These are phyloP conservation scores for Hemitrygon akajei DNA, from an alignment of 2,797 vertebrate genomes.

Conservation along the genomic window DNA sequence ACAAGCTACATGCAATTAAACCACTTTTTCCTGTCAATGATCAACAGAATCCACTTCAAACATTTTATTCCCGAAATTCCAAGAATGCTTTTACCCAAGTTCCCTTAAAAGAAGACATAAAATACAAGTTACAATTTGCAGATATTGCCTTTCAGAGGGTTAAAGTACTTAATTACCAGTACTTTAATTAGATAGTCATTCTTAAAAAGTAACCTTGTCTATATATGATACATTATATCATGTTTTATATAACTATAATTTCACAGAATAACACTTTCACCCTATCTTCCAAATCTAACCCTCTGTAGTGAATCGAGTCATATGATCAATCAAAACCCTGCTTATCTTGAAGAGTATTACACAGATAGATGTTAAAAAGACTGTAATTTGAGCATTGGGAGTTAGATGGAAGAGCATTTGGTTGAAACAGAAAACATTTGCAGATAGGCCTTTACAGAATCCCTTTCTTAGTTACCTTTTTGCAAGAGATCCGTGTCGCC, in stretches of 20 bases:
- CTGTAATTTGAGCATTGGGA: not conserved
- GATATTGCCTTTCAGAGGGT: not conserved
- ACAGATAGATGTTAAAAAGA: not conserved
- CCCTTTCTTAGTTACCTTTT: conserved; percentile 64
- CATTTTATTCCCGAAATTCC: not conserved
- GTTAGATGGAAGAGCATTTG: not conserved
- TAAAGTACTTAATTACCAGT: not conserved
- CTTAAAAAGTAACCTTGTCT: not conserved
- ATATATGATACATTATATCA: not conserved
- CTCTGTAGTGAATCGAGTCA: not conserved
- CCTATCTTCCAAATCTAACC: not conserved
- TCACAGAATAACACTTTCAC: not conserved
- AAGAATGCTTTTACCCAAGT: not conserved
- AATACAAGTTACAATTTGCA: not conserved
- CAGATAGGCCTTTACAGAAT: not conserved
- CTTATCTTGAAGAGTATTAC: not conserved
- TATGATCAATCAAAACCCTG: not conserved
- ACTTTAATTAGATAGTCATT: too few relatives aligned
- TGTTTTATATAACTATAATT: not conserved
- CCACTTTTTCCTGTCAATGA: not conserved
- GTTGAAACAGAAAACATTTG: not conserved
- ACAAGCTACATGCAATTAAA: not conserved
- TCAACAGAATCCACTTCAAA: not conserved
- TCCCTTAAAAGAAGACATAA: not conserved
- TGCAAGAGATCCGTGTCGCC: conserved; percentile 78